Percentiles rank a stretch among this genome's conserved stretches.
These are phyloP conservation scores for Aurelia aurita DNA, from an alignment of 30 jellyfish, hydroid and myxozoan genomes.

Conservation along the genomic window DNA sequence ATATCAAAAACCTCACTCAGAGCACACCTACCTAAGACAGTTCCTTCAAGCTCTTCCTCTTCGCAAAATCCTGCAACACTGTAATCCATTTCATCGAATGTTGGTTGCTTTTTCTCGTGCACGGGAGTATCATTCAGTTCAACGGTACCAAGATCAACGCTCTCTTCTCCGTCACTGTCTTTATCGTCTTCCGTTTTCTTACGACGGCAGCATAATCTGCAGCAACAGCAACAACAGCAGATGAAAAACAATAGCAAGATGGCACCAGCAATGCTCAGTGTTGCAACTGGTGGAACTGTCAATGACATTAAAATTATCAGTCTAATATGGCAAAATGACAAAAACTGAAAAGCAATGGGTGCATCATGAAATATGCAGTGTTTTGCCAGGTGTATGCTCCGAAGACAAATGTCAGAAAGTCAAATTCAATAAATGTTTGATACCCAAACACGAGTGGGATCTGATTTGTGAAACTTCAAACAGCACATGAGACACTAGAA, in stretches of 20 bases:
- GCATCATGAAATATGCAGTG: no score
- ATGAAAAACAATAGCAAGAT: conserved; percentile 49
- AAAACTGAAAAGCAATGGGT: no score
- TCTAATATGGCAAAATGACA: no score
- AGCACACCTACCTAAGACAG: conserved; percentile 39
- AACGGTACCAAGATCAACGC: conserved; percentile 62
- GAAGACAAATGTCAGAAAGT: no score
- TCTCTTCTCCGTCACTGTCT: conserved; percentile 56
- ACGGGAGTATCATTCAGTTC: conserved; percentile 69
- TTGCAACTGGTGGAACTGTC: conserved; percentile 84
- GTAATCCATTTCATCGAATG: conserved; percentile 87
- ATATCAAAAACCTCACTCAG: not conserved
- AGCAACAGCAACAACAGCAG: conserved; percentile 84
- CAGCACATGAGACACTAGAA: no score
- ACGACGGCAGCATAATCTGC: conserved; percentile 69
- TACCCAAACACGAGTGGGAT: no score
- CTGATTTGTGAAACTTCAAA: no score
- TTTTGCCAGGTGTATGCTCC: no score
- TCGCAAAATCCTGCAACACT: conserved; percentile 73
- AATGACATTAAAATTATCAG: not conserved
- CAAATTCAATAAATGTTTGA: no score
- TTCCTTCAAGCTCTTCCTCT: conserved; percentile 56
- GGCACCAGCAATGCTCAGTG: conserved; percentile 80
- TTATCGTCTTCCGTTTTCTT: conserved; percentile 64
- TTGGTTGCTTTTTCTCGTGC: conserved; percentile 69